Evolutionary conservation across 1,140 invertebrate genomes (phyloP).

Genomic region (Hirudo medicinalis): DNA sequence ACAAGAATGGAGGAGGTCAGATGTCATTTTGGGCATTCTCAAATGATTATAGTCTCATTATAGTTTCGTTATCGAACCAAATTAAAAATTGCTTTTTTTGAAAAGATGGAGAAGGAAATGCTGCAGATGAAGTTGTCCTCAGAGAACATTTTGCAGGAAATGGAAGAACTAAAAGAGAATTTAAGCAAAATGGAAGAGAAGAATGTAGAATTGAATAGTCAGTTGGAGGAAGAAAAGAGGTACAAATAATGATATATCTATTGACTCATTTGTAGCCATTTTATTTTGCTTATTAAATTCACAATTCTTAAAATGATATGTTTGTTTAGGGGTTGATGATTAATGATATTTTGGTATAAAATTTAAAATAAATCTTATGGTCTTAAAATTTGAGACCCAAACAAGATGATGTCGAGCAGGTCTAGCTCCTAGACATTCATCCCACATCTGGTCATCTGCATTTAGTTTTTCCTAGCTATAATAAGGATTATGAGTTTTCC

Average conservation of each 20-base stretch:
- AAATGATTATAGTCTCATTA: neutral
- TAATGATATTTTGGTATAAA: no score
- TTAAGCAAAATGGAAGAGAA: neutral
- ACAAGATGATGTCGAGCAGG: no score
- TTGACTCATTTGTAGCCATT: neutral
- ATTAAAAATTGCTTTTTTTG: neutral
- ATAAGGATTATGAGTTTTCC: neutral
- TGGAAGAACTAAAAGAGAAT: neutral
- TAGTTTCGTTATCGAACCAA: neutral
- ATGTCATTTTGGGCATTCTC: no score
- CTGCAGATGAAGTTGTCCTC: neutral
- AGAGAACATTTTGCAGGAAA: neutral
- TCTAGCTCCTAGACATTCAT: neutral
- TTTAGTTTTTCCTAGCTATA: neutral
- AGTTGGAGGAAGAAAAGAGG: constrained; percentile 18
- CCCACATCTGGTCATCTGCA: neutral
- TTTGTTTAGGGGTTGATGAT: no score
- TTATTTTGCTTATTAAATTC: neutral
- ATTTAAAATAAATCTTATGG: no score
- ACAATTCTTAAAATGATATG: no score
- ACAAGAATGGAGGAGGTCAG: constrained; percentile 49
- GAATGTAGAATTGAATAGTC: constrained; percentile 11
- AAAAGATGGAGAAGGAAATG: constrained; percentile 13
- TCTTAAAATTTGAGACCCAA: no score
- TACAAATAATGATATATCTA: neutral